These are phyloP conservation scores for Engraulis encrasicolus DNA, from an alignment of 2,113 vertebrate genomes.

Conservation along the genomic window DNA sequence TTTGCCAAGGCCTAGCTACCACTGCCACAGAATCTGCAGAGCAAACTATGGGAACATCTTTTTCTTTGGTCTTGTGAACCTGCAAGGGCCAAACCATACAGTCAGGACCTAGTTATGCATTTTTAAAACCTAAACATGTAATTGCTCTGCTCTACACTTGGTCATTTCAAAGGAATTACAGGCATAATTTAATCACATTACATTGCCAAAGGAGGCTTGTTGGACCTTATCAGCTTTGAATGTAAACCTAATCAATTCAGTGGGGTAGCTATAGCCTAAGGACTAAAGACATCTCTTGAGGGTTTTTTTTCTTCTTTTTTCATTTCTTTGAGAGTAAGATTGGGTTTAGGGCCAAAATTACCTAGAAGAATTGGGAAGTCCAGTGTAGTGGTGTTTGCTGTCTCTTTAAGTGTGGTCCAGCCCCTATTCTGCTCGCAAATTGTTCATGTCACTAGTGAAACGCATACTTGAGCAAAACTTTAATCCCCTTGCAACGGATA, in stretches of 20 bases:
- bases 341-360: background rate
- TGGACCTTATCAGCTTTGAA: background rate
- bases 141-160: background rate
- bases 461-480: background rate
- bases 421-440: slow-evolving; percentile 51
- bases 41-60: background rate
- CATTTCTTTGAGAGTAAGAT: background rate
- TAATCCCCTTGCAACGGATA: slow-evolving; percentile 47
- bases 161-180: background rate
- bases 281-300: too few relatives aligned
- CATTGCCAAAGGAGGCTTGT: background rate
- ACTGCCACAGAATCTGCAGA: background rate
- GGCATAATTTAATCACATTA: too few relatives aligned
- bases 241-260: too few relatives aligned
- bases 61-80: background rate
- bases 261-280: too few relatives aligned
- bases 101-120: background rate
- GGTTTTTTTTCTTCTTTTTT: too few relatives aligned
- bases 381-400: slow-evolving; percentile 48
- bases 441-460: slow-evolving; percentile 5
- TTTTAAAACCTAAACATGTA: background rate
- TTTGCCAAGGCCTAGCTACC: background rate
- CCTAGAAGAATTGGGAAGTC: too few relatives aligned
- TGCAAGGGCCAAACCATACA: background rate
- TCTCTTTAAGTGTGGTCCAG: slow-evolving; percentile 73